Base-by-base conservation (phyloP, 2,113 vertebrate genomes). In the Calonectris borealis region DNA sequence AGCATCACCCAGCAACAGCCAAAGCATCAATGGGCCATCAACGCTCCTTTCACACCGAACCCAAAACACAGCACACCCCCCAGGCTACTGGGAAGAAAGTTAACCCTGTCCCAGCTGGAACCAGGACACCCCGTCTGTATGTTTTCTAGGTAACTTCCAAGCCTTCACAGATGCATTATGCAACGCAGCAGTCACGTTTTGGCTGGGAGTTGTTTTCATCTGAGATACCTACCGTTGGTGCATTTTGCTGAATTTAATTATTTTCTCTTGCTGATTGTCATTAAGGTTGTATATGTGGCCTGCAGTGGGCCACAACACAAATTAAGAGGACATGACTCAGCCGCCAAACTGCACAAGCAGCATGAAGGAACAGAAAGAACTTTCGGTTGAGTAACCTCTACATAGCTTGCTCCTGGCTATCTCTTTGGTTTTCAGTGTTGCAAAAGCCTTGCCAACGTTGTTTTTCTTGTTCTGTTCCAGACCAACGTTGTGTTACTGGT, bases 151-250 rank as follows among this genome's bases (percentile, higher is more conserved):
- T 25, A 58, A 51, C 16, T 70, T 80, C n/a, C 54, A 83, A 34
- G 4, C 27, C 49, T 88, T 57, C 31, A 5, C 6, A 38, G 31
- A 9, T 40, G 49, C 57, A 4, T 54, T 73, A 7, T 27, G 46
- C 46, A 36, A 52, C 2, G 6, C 17, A 57, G 5, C 19, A 38
- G 27, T 80, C 51, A 34, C 0, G 0, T 57, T 32, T 52, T 88
- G 36, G 18, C 61, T 78, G 15, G 49, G 48, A 68, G 19, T 10
- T 88, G 11, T 84, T 88, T 92, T 79, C 21, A 40, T 46, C n/a
- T 12, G 26, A 81, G 51, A 31, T 36, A 49, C 44, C 24, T 73
- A 51, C 16, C 65, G 4, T 5, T 66, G 25, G 15, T 75, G 24
- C 42, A 24, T 78, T 48, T 78, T 83, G 16, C 38, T 88, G 68